Base-by-base conservation (phyloP, 2,113 vertebrate species). In the Micronycteris hirsuta region DNA sequence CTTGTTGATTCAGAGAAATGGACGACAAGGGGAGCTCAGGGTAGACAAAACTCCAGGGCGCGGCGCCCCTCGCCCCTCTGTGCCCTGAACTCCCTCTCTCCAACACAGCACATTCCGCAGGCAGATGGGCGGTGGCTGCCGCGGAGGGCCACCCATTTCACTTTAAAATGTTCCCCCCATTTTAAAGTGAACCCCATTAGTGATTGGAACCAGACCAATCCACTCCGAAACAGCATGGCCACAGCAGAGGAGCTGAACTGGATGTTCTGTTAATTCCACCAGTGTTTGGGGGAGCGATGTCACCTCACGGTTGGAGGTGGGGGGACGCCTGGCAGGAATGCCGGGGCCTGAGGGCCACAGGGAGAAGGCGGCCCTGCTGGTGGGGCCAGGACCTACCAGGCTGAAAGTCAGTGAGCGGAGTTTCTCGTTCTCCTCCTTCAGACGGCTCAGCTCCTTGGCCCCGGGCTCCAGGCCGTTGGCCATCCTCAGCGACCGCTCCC, bases 341-440 rank as follows among this genome's bases (percentile, higher is more conserved):
- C 56, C 33, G 8, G 20, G 6, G 65, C 19, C 54, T 4, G 5
- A 68, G 22, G 52, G 16, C 36, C 36, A 0, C 4, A 1, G 19
- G 61, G 13, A 28, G 31, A 33, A 14, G 20, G 1, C 13, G 31
- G 36, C 19, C 5, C 47, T 11, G 3, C n/a, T 4, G 5, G 1
- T 5, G 2, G 2, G 15, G 0, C 36, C 2, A 0, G 31, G 36
- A 52, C 98, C 98, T 86, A 99, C 99, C 47, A 98, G 98, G 67
- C 98, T 98, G 94, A 99, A 98, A 3, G 98, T 98, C 96, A 99
- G 97, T 0, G 96, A 97, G 73, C 98, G 98, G 58, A 97, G 96
- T 85, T 97, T 97, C 86, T 97, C 77, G 1, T 99, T 98, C 92
- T 99, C 99, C n/a, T 99, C 98, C 61, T 97, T 98, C 38, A 99